Base-by-base conservation (phyloP, 1,140 invertebrate species). In the Cryptotermes secundus region DNA sequence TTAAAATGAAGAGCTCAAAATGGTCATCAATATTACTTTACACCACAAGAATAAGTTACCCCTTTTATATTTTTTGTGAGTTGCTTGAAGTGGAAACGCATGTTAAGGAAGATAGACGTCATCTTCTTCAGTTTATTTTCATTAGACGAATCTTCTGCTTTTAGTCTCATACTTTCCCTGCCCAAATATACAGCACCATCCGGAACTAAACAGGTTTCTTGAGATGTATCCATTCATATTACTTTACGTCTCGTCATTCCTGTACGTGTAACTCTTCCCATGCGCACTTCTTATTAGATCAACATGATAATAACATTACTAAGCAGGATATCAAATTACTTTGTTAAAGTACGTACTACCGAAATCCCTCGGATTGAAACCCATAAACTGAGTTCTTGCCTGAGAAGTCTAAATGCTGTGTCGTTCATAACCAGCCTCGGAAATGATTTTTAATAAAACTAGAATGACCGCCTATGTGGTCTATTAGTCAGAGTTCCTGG, bases 11-110 rank as follows among this genome's bases (percentile, higher is more conserved):
- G 26, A 31, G n/a, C 26, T 12, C 31, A 26, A 72, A n/a, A 9
- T 31, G 26, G n/a, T 72, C 59, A 72, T 72, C 59, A 72, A 72
- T 72, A 72, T 72, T 72, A 72, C 59, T 72, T 31, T 31, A 72
- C n/a, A 31, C 26, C n/a, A 31, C 31, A 72, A 59, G 12, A 59
- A 72, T 72, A 72, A 72, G 59, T 72, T 72, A 72, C 59, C 31
- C 31, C 59, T 72, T n/a, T 10, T 7, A 16, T 31, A 72, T 72
- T 72, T 31, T 72, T 72, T 31, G 59, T 72, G 59, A 3, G 59
- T 12, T 72, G 26, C 59, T 14, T 31, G 59, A 72, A 72, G 59
- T 72, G 59, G 59, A 72, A 72, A 72, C 59, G 59, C 59, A n/a
- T 72, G 59, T 31, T 72, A n/a, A 72, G 59, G 59, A 72, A 72